Base-by-base conservation (phyloP, 2,797 vertebrate species). In the Okamejei kenojei region DNA sequence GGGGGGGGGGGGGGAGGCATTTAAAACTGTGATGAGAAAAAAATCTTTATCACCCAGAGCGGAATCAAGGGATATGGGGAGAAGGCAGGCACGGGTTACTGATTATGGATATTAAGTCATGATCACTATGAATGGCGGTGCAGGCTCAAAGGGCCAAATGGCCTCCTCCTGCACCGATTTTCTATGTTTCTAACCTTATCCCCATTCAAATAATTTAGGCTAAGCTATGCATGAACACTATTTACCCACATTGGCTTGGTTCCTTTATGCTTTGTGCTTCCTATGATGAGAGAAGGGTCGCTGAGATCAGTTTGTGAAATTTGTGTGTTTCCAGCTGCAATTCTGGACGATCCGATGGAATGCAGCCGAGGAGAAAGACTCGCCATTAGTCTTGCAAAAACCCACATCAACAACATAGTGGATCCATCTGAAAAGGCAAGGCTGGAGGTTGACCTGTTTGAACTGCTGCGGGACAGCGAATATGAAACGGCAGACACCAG, bases 401-500 rank as follows among this genome's bases (percentile, higher is more conserved):
- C 99, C 95, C 97, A 96, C 95, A 99, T 99, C 96, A 99, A 99
- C 96, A 97, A 97, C 8, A 97, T 95, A 77, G 98, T 97, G 0
- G 99, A 99, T 96, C 97, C 98, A 93, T 97, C 96, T 93, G 98
- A 96, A 94, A 98, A 98, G 10, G 98, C 98, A 95, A 97, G 98
- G 94, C 97, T 99, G 95, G 99, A 99, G 95, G 98, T 99, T 96
- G 99, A 99, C 96, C 99, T 99, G 95, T 99, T 99, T 94, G 99
- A 99, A 95, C 97, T 99, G 95, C 97, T 99, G 94, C 95, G 98
- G 96, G 99, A 99, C 97, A 99, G 98, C 94, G 98, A 99, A 96
- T 99, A 99, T 68, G 99, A 99, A 96, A 99, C 98, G 0, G 98
- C 98, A 2, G 98, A 99, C 95, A 99, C 98, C 95, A 99, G 98